Evolutionary conservation across 2,888 invertebrate genomes (phyloP).

Genomic region (Carabus problematicus): DNA sequence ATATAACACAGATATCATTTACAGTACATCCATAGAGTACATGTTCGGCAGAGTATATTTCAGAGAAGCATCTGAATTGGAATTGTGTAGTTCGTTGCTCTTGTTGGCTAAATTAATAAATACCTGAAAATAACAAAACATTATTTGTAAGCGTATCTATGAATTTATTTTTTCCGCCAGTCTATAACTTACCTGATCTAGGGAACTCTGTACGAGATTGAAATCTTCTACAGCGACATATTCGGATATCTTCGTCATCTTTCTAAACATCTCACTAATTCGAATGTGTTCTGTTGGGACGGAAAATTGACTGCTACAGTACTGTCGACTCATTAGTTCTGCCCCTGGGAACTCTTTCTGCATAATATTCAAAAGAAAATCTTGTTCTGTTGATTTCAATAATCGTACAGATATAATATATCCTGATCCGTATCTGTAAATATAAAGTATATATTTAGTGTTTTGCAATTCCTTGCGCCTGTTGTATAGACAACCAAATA

Average conservation of each 20-base stretch:
- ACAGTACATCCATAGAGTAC: slow-evolving; percentile 34
- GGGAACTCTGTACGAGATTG: slow-evolving; percentile 66
- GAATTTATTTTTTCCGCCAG: no score
- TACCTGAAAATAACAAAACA: slow-evolving; percentile 21
- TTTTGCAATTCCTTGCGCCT: no score
- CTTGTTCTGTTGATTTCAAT: slow-evolving; percentile 44
- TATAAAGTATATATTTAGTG: background rate
- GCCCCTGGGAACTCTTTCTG: slow-evolving; percentile 34
- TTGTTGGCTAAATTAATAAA: slow-evolving; percentile 36
- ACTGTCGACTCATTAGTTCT: slow-evolving; percentile 39
- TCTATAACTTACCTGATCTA: slow-evolving; percentile 66
- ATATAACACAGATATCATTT: background rate
- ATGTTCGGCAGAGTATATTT: slow-evolving; percentile 20
- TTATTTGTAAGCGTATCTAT: no score
- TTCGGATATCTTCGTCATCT: slow-evolving; percentile 61
- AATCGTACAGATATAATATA: slow-evolving; percentile 61
- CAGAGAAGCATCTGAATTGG: background rate
- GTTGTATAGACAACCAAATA: no score
- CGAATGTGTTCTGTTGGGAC: slow-evolving; percentile 54
- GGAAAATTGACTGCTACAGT: slow-evolving; percentile 43
- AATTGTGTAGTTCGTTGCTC: slow-evolving; percentile 17
- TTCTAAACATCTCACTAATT: slow-evolving; percentile 62
- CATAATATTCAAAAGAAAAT: slow-evolving; percentile 32
- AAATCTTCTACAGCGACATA: slow-evolving; percentile 63
- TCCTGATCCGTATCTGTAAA: slow-evolving; percentile 64